Evolutionary conservation across 2,113 vertebrate species (phyloP), one percentile per base, ranked within the genome.

Genomic region (Otolemur garnettii): DNA sequence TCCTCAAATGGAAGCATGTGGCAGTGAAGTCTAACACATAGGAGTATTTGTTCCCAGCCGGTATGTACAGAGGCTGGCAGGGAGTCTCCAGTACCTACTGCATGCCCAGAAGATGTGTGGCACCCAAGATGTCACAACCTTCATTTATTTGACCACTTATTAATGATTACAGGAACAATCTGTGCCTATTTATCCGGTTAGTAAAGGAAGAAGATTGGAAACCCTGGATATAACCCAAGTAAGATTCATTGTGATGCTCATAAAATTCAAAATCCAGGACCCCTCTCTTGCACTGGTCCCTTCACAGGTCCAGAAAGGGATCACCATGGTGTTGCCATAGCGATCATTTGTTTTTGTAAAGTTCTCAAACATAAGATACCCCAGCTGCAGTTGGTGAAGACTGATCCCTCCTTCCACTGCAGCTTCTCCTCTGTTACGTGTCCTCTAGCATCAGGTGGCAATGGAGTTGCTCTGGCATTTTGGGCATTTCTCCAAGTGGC

Each of bases 61-160:
- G 30, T 9, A 45, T 4, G 9, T 28, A 12, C 1, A 1, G 33
- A 68, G 60, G 26, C 7, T 0, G 1, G n/a, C 0, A 2, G 38
- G 55, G 24, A 53, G 45, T n/a, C 1, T 0, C 38, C 7, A 3
- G 0, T 64, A 9, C 42, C 64, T 33, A 53, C 77, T 2, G 0
- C 18, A 4, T 15, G 22, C 42, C 13, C 0, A 1, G 42, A 69
- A 19, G n/a, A 87, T 69, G 9, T 38, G 10, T 14, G 10, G 69
- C 68, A 17, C 28, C 33, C 17, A 14, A 2, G 18, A 21, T 17
- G 71, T 7, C 19, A 57, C 53, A 53, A 19, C 2, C 22, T 30
- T 71, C 33, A 0, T 21, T 71, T 35, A 38, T 55, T 26, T 59
- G 38, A 82, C 10, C 69, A 14, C 50, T 69, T 71, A 26, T 33